These are phyloP conservation scores for Dipus sagitta DNA, from an alignment of 2,797 vertebrate species.

Conservation along the genomic window DNA sequence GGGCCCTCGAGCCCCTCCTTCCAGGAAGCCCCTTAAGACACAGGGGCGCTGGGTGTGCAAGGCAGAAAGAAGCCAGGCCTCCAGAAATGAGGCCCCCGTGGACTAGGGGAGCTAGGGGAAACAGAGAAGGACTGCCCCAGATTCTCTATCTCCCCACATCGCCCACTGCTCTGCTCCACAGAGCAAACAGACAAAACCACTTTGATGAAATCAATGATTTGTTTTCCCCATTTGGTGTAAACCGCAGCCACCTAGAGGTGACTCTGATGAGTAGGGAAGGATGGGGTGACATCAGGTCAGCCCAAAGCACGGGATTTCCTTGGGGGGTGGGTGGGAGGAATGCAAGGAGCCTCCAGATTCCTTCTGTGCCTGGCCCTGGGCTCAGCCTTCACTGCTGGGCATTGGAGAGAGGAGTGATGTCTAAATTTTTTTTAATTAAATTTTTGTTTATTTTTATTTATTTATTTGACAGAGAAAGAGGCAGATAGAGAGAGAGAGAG, in stretches of 20 bases:
- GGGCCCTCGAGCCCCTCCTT: neutral
- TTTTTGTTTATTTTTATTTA: too few species aligned
- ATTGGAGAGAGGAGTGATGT: neutral
- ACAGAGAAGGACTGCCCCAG: neutral
- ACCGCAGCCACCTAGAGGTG: neutral
- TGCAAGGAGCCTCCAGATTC: neutral
- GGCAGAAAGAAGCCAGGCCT: neutral
- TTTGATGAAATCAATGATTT: neutral
- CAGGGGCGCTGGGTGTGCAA: neutral
- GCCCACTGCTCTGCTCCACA: conserved; percentile 28
- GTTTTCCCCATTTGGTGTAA: neutral
- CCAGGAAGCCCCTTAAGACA: neutral
- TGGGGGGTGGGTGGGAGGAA: too few species aligned
- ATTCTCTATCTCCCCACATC: neutral
- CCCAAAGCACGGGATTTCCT: neutral
- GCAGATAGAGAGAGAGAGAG: too few species aligned
- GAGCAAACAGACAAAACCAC: neutral
- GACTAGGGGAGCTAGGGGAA: neutral
- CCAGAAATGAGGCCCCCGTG: neutral
- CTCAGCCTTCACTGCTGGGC: neutral
- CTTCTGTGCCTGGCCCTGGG: neutral
- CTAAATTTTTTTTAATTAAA: neutral
- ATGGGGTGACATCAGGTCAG: too few species aligned
- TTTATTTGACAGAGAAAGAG: too few species aligned
- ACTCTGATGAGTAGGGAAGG: neutral